These are phyloP conservation scores for Brachymystax lenok DNA, from an alignment of 2,797 vertebrate species.

Conservation along the genomic window DNA sequence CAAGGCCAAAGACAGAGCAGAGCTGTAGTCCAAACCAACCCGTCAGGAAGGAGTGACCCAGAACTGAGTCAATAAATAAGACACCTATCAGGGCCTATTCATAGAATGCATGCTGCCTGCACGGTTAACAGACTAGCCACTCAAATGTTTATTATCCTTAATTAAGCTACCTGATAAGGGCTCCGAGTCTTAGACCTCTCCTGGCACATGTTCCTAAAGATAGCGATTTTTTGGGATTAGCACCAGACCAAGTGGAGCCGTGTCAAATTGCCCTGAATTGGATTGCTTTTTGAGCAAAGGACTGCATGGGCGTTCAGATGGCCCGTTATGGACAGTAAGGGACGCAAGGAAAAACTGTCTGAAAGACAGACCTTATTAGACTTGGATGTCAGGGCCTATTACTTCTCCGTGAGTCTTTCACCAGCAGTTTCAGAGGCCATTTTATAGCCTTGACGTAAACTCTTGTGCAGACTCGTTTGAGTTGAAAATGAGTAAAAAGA, in stretches of 20 bases:
- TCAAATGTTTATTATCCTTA: conserved; percentile 79
- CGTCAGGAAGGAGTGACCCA: conserved; percentile 62
- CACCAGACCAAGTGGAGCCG: conserved; percentile 83
- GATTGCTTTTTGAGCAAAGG: conserved; percentile 67
- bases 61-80: conserved; percentile 72
- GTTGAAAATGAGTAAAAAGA: conserved; percentile 10
- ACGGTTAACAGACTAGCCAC: conserved; percentile 54
- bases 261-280: conserved; percentile 57
- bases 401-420: conserved; percentile 4
- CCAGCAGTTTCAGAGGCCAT: conserved; percentile 1
- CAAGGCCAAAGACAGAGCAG: conserved; percentile 78
- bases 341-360: neutral
- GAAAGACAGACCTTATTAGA: neutral
- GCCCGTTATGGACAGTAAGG: conserved; percentile 26
- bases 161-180: conserved; percentile 78
- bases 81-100: conserved; percentile 64
- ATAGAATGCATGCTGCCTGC: conserved; percentile 46
- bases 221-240: conserved; percentile 64
- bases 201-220: conserved; percentile 59
- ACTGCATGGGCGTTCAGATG: conserved; percentile 59
- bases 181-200: conserved; percentile 52
- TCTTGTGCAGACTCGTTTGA: neutral
- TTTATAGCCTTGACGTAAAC: neutral
- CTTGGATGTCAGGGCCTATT: conserved; percentile 13
- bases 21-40: conserved; percentile 50